Base-by-base conservation (phyloP, 2,888 invertebrate genomes). In the Villa cingulata region DNA sequence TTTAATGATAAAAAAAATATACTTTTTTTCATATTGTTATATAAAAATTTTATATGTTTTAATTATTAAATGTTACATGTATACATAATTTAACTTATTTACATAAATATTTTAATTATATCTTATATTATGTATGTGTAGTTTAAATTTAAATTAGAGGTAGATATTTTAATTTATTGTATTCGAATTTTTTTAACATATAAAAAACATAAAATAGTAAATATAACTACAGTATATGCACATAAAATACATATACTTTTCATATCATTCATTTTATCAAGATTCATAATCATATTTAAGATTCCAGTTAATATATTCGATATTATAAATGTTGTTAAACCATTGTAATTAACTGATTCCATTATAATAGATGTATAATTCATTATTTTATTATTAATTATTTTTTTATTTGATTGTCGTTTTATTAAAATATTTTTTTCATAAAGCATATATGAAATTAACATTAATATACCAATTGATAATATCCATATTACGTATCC, bases 221-320 rank as follows among this genome's bases (percentile, higher is more conserved):
- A 32, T 12, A 14, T 32, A 32, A 32, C 6, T 12, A 7, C 9
- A 32, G 12, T 32, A 32, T 32, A 32, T 12, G 12, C 12, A 12
- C 29, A 32, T 12, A 32, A 32, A 12, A 32, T 32, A 4, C 9
- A 5, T 32, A 32, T 12, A 32, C 29, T 32, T 32, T 32, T 3
- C 9, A 32, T 1, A 12, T 12, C 12, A 12, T 12, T 14, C 3
- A 3, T 12, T 12, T 12, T 7, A 45, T 76, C 65, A 4, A 92
- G 86, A 52, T 74, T 71, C 15, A 85, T 66, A 14, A 71, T 66
- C 60, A 89, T 71, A 70, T 95, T 95, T 6, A 91, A 73, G 4
- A 78, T 60, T 12, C 95, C 95, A 1, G 95, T 96, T 16, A 86
- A 62, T 29, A 94, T 54, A 72, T 96, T 96, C 2, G 83, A 80